Evolutionary conservation across 1,140 invertebrate species (phyloP).

Genomic region (Drosophila nigromelanica): DNA sequence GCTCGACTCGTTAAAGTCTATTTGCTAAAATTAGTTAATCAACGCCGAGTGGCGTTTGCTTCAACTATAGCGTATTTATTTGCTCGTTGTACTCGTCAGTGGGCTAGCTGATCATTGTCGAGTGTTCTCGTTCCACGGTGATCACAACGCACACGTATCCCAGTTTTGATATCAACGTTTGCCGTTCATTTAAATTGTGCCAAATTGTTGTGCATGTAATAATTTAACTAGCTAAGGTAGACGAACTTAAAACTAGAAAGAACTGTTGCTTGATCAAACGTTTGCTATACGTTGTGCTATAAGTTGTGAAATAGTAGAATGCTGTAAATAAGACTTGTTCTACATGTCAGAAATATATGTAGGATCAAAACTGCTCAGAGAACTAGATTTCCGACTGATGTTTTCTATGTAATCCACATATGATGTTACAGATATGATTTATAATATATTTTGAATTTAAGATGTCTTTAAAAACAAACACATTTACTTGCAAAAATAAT

Average conservation of each 20-base stretch:
- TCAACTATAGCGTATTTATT: not conserved
- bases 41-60: constrained; percentile 38
- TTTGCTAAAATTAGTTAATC: constrained; percentile 74
- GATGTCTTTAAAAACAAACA: too few species aligned
- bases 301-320: too few species aligned
- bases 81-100: constrained; percentile 11
- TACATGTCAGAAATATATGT: too few species aligned
- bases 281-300: too few species aligned
- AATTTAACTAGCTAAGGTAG: constrained; percentile 41
- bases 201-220: constrained; percentile 67
- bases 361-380: too few species aligned
- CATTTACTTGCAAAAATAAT: too few species aligned
- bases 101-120: constrained; percentile 43
- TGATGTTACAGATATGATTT: too few species aligned
- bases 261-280: not conserved
- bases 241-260: constrained; percentile 4
- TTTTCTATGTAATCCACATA: too few species aligned
- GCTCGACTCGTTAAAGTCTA: constrained; percentile 50
- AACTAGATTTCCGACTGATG: too few species aligned
- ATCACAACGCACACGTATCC: constrained; percentile 6
- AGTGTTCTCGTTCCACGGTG: constrained; percentile 32
- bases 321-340: too few species aligned
- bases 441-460: too few species aligned
- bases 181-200: constrained; percentile 61
- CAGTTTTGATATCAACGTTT: constrained; percentile 17